These are phyloP conservation scores for Halictus rubicundus DNA, from an alignment of 1,140 invertebrate genomes.

Conservation along the genomic window DNA sequence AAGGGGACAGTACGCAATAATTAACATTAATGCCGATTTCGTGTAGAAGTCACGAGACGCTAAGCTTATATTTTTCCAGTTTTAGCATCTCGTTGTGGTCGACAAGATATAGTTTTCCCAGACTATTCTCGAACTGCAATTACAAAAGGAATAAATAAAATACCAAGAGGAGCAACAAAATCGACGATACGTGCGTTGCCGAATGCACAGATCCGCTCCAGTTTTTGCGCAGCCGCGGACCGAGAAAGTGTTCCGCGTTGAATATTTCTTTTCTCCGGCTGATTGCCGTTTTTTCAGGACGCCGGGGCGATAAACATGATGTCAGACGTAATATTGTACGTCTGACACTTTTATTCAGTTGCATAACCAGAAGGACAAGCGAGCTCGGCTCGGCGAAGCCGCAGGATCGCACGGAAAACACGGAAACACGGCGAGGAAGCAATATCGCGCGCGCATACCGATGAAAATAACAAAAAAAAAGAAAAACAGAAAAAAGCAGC, in stretches of 20 bases:
- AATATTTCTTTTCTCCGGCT: not conserved
- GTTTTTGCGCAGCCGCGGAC: not conserved
- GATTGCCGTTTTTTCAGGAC: conserved; percentile 1
- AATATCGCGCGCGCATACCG: not conserved
- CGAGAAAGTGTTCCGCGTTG: conserved; percentile 7
- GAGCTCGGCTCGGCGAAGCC: conserved; percentile 16
- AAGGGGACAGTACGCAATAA: no score
- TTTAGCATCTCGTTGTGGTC: no score
- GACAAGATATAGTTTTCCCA: no score
- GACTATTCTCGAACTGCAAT: no score
- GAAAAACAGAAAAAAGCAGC: not conserved
- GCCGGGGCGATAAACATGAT: conserved; percentile 32
- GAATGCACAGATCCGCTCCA: not conserved
- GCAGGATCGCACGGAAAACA: conserved; percentile 37
- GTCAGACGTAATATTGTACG: conserved; percentile 32
- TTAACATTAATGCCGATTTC: no score
- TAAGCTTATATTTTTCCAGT: no score
- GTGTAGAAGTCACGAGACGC: no score
- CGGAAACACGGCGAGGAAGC: conserved; percentile 15
- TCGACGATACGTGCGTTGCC: not conserved
- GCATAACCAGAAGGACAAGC: conserved; percentile 47
- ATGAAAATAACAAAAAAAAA: no score
- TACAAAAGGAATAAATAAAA: no score
- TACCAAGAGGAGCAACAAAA: no score
- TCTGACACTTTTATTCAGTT: conserved; percentile 35